Conservation (phyloP, 2,888 invertebrate species). For the Mongoloraphidia duomilia region DNA sequence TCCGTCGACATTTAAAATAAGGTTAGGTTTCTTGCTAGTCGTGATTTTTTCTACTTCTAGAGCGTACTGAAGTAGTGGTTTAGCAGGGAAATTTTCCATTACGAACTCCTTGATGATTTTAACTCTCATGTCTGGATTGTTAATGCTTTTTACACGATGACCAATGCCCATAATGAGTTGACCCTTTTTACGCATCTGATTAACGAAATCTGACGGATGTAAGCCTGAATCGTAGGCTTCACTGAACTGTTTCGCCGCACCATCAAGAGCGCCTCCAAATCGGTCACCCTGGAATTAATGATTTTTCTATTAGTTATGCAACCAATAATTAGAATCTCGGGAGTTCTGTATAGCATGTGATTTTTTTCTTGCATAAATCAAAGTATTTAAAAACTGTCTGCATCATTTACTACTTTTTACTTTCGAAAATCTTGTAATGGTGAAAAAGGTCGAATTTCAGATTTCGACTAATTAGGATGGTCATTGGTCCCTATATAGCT, state of each 20-base stretch:
- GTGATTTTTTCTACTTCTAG: conserved; percentile 98
- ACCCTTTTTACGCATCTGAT: conserved; percentile 91
- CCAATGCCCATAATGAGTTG: conserved; percentile 99
- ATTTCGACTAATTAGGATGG: too few species aligned
- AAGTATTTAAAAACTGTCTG: too few species aligned
- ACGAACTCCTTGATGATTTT: conserved; percentile 95
- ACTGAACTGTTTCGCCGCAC: conserved; percentile 94
- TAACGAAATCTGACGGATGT: conserved; percentile 97
- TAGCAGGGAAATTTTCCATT: conserved; percentile 81
- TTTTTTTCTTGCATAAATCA: too few species aligned
- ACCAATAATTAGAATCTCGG: too few species aligned
- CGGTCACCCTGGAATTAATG: conserved; percentile 65
- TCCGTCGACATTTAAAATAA: conserved; percentile 98
- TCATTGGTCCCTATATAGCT: too few species aligned
- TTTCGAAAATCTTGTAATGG: too few species aligned
- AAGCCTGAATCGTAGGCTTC: conserved; percentile 89
- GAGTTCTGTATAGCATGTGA: too few species aligned
- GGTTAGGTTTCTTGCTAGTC: conserved; percentile 98
- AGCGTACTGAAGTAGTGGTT: conserved; percentile 90
- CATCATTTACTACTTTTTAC: too few species aligned
- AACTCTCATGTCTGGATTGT: conserved; percentile 97
- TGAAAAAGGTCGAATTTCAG: too few species aligned
- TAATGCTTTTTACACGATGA: conserved; percentile 79
- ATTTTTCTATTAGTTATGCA: too few species aligned
- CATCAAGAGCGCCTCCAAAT: conserved; percentile 96